Evolutionary conservation across 2,888 invertebrate genomes (phyloP).

Genomic region (Hydropsyche betteni): DNA sequence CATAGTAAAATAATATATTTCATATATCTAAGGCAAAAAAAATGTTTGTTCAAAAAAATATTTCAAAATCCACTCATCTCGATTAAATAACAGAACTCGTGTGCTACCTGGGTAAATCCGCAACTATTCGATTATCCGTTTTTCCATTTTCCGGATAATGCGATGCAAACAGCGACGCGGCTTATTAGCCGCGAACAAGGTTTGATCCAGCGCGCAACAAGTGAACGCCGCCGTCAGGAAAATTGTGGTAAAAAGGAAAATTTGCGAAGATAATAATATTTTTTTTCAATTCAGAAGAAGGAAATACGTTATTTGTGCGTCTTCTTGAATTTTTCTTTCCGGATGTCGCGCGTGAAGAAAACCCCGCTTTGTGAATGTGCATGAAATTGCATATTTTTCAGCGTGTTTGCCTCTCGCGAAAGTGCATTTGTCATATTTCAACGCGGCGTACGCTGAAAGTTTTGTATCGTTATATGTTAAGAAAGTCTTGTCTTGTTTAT

Average conservation of each 20-base stretch:
- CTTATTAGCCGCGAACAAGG: conserved; percentile 24
- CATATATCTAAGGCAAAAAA: too few relatives aligned
- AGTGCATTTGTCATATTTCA: conserved; percentile 23
- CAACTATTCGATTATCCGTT: conserved; percentile 11
- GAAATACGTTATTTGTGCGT: too few relatives aligned
- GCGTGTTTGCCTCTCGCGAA: background rate
- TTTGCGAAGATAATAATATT: too few relatives aligned
- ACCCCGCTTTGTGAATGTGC: background rate
- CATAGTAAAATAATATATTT: too few relatives aligned
- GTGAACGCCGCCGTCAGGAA: background rate
- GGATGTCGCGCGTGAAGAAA: conserved; percentile 16
- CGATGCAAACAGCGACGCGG: conserved; percentile 38
- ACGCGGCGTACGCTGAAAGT: background rate
- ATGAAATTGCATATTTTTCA: conserved; percentile 16
- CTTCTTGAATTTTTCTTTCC: background rate
- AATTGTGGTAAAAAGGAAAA: too few relatives aligned
- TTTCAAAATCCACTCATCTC: too few relatives aligned
- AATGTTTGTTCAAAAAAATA: too few relatives aligned
- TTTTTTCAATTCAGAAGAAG: too few relatives aligned
- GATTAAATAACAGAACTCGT: too few relatives aligned
- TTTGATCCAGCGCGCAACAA: conserved; percentile 9
- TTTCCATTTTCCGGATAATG: conserved; percentile 34
- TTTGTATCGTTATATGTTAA: background rate
- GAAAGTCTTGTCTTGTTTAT: too few relatives aligned
- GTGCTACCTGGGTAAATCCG: too few relatives aligned